phyloP scores from a whole-genome alignment of 2,797 vertebrate genomes.

The Salmo trutta region DNA sequence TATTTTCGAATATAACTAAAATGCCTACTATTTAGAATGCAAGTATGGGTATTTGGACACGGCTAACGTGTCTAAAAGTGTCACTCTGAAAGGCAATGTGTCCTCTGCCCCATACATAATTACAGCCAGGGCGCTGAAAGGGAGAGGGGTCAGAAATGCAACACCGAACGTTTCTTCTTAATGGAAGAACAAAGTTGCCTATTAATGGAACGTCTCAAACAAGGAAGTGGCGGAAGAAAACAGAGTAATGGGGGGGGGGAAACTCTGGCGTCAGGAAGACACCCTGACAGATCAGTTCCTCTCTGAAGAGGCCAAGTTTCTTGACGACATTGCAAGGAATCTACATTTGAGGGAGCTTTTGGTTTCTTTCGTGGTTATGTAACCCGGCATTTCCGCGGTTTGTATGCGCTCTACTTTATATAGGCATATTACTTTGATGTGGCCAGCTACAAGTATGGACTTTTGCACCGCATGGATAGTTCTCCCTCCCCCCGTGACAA shows the following conservation, averaged over 20 bases:
- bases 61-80: neutral
- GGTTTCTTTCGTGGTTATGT: constrained; percentile 22
- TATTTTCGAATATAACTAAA: too few species aligned
- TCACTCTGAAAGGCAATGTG: neutral
- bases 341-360: constrained; percentile 5
- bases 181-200: constrained; percentile 15
- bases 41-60: too few species aligned
- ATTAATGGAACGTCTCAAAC: constrained; percentile 28
- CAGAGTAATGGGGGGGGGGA: neutral
- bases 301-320: constrained; percentile 12
- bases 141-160: constrained; percentile 18
- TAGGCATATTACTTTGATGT: constrained; percentile 42
- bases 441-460: constrained; percentile 40
- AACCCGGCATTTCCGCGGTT: neutral
- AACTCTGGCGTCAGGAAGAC: too few species aligned
- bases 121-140: constrained; percentile 15
- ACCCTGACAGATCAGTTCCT: neutral
- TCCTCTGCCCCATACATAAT: neutral
- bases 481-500: neutral
- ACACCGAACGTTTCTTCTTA: constrained; percentile 28
- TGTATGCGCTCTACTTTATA: constrained; percentile 42
- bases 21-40: too few species aligned
- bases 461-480: constrained; percentile 37
- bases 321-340: constrained; percentile 19
- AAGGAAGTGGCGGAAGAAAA: neutral